Evolutionary conservation across 2,888 invertebrate genomes (phyloP), one percentile per base, ranked within the genome.

Genomic region (Parasteatoda lunata): DNA sequence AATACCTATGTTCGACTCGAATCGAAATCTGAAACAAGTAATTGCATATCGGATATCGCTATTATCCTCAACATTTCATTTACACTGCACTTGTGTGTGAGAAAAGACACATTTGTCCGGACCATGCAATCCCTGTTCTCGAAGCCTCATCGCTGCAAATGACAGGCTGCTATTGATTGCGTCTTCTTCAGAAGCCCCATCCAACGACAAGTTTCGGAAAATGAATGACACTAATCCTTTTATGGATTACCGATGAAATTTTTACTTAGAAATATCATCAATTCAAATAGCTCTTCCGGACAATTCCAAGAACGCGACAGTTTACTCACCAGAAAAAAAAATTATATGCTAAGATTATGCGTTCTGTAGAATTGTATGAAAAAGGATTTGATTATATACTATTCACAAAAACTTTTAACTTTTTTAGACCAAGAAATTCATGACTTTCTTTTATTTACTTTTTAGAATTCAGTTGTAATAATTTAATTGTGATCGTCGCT

Each of bases 191-290:
- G 83, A 84, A 84, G 83, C 83, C 81, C 81, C 83, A 49, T 71
- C 66, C 68, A 9, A 52, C 52, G 73, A 73, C 66, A 77, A 69
- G 54, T 71, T 72, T 66, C 71, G 45, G 71, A 72, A 77, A 84
- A 84, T 84, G 83, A 84, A 77, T 84, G 83, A 84, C 83, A 77
- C 70, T 84, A 84, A 84, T 84, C 83, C 83, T 49, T 72, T 77
- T 84, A 84, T 77, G 83, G 83, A 77, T 84, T 84, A 84, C 66
- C 77, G 83, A 51, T 15, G 45, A 84, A 82, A 82, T 64, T 84
- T 84, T 84, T 84, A 77, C 71, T 64, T 71, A 71, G 83, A 77
- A 72, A 72, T 70, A 77, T 75, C 52, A 72, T 15, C 69, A 47
- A 48, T 70, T 47, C 2, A 30, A 47, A 4, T 13, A 70, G 47